Conservation (phyloP, 2,797 vertebrate species). For the Picus viridis region DNA sequence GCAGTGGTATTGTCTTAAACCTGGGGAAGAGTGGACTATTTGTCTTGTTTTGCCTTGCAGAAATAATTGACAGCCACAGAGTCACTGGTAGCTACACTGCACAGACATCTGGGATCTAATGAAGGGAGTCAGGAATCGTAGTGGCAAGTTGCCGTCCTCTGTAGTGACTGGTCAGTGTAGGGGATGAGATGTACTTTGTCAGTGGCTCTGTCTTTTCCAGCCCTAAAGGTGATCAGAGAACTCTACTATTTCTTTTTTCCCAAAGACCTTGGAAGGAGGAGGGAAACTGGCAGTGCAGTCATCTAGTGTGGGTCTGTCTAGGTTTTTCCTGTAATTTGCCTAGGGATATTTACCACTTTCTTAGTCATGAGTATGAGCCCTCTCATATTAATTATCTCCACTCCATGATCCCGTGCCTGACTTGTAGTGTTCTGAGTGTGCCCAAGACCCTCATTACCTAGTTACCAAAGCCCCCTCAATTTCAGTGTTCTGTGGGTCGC, state of each 20-base stretch:
- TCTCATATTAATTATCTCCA: neutral
- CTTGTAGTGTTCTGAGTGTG: neutral
- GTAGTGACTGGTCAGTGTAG: accelerated
- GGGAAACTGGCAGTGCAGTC: neutral
- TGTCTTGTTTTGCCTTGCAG: neutral
- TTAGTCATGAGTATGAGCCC: neutral
- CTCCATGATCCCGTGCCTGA: neutral
- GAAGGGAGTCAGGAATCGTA: neutral
- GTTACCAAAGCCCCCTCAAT: accelerated
- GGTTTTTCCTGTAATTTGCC: neutral
- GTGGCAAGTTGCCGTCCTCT: neutral
- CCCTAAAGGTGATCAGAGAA: neutral
- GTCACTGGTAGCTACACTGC: neutral
- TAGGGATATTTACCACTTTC: neutral
- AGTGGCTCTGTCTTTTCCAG: neutral
- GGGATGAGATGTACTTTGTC: neutral
- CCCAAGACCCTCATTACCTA: neutral
- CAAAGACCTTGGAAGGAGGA: neutral
- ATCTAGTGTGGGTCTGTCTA: neutral
- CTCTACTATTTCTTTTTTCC: neutral
- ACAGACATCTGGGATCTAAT: neutral
- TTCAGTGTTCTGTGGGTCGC: neutral
- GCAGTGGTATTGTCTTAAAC: neutral
- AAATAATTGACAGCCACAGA: neutral
- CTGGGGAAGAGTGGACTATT: neutral